Percentiles rank a stretch among this genome's conserved stretches.
phyloP scores from a whole-genome alignment of 1,140 invertebrate genomes.

The Plutomurus gul region DNA sequence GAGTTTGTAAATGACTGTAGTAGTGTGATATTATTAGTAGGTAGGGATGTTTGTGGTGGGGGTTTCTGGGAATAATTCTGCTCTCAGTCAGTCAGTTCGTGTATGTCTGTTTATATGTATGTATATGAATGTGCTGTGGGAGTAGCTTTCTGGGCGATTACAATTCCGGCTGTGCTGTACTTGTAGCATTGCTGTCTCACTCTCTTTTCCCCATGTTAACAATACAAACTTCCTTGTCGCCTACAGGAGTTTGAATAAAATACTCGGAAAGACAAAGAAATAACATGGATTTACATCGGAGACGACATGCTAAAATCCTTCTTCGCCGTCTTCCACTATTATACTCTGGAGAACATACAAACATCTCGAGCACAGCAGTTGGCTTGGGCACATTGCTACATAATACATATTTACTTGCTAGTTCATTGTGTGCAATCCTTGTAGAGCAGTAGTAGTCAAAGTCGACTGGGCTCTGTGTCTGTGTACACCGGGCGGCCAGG shows the following conservation, averaged over 20 bases:
- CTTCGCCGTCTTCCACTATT: neutral
- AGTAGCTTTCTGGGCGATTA: neutral
- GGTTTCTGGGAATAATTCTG: too few species aligned
- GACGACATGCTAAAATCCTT: neutral
- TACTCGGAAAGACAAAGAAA: conserved; percentile 45
- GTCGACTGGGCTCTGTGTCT: too few species aligned
- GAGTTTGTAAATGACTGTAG: too few species aligned
- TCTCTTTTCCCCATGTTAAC: neutral
- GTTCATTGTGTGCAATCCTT: neutral
- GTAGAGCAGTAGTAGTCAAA: too few species aligned
- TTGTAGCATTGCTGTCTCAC: neutral
- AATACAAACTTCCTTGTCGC: conserved; percentile 46
- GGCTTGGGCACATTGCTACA: too few species aligned
- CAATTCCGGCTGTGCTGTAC: too few species aligned
- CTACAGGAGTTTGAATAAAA: conserved; percentile 49
- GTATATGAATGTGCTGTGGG: neutral
- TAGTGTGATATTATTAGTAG: too few species aligned
- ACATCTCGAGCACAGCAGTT: neutral
- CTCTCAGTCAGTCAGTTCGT: too few species aligned
- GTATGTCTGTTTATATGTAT: neutral
- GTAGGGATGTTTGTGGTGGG: too few species aligned
- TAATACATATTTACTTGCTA: neutral
- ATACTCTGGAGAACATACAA: neutral
- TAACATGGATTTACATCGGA: conserved; percentile 31
- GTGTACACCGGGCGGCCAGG: too few species aligned